Evolutionary conservation across 2,888 invertebrate species (phyloP).

Genomic region (Chymomyza procnemis): DNA sequence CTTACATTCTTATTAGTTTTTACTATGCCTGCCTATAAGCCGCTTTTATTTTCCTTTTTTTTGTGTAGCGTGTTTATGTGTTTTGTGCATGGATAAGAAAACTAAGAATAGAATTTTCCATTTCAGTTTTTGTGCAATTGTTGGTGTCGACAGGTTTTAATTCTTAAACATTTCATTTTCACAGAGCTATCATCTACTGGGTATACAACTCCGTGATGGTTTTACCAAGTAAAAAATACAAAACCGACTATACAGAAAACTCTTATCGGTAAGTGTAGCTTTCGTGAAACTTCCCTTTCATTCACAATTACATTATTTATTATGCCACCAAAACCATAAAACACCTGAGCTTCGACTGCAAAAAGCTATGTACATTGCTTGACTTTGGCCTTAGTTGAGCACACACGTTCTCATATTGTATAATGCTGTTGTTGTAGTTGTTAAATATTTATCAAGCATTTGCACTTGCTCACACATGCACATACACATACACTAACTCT

Average conservation of each 20-base stretch:
- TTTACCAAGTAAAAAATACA: constrained; percentile 91
- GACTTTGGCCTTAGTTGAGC: background rate
- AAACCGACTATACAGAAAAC: constrained; percentile 89
- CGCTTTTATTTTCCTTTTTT: constrained; percentile 3
- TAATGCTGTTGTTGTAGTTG: constrained; percentile 11
- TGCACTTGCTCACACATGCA: constrained; percentile 34
- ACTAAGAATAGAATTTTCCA: background rate
- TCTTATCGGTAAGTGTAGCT: constrained; percentile 83
- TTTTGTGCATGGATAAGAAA: background rate
- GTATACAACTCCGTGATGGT: constrained; percentile 94
- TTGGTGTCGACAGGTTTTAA: background rate
- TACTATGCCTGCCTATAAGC: background rate
- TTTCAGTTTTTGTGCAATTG: background rate
- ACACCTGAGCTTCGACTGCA: background rate
- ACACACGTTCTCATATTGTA: constrained; percentile 6
- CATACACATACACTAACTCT: background rate
- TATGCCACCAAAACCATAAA: background rate
- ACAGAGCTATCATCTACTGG: constrained; percentile 93
- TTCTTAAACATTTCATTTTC: constrained; percentile 23
- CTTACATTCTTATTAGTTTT: constrained; percentile 5
- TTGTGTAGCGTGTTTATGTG: background rate
- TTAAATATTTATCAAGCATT: constrained; percentile 66
- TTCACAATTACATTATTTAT: constrained; percentile 1
- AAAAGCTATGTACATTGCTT: background rate
- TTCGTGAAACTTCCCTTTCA: constrained; percentile 1